Evolutionary conservation across 2,797 vertebrate species (phyloP).

Genomic region (Amblyopsis hoosieri): DNA sequence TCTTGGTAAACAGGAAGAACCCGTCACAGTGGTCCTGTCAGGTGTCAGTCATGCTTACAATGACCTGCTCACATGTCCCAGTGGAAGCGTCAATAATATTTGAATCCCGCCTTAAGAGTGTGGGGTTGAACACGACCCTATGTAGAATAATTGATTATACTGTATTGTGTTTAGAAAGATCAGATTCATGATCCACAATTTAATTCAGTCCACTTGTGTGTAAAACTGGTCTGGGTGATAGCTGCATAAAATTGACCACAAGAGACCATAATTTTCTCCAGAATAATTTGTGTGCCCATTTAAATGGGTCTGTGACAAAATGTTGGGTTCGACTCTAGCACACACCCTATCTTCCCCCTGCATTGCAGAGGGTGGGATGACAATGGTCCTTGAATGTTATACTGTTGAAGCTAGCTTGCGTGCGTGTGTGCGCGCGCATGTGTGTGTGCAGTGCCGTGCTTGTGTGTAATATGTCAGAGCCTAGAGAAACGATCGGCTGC

Average conservation of each 20-base stretch:
- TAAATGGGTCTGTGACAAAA: slow-evolving; percentile 14
- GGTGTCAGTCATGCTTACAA: slow-evolving; percentile 70
- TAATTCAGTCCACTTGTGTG: too few relatives aligned
- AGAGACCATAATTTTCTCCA: neutral
- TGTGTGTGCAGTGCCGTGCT: slow-evolving; percentile 16
- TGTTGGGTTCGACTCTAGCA: slow-evolving; percentile 16
- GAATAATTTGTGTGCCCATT: slow-evolving; percentile 1
- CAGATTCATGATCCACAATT: neutral
- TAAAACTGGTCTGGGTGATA: too few relatives aligned
- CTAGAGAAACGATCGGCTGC: slow-evolving; percentile 57
- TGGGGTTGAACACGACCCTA: slow-evolving; percentile 28
- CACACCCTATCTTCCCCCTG: slow-evolving; percentile 33
- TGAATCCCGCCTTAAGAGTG: slow-evolving; percentile 53
- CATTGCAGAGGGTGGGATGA: slow-evolving; percentile 58
- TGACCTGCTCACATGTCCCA: slow-evolving; percentile 63
- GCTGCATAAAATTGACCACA: too few relatives aligned
- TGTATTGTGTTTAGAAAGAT: slow-evolving; percentile 8
- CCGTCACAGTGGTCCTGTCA: slow-evolving; percentile 70
- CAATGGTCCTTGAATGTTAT: slow-evolving; percentile 59
- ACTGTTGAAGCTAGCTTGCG: slow-evolving; percentile 41
- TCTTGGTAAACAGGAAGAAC: slow-evolving; percentile 68
- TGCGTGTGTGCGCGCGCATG: slow-evolving; percentile 20
- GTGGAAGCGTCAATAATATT: slow-evolving; percentile 58
- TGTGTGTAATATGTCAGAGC: slow-evolving; percentile 57
- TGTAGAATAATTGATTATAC: slow-evolving; percentile 5